A percentile compares a stretch with the other conserved stretches of the same genome.
Evolutionary conservation across 2,113 vertebrate genomes (phyloP).

Genomic region (Agelaius phoeniceus): DNA sequence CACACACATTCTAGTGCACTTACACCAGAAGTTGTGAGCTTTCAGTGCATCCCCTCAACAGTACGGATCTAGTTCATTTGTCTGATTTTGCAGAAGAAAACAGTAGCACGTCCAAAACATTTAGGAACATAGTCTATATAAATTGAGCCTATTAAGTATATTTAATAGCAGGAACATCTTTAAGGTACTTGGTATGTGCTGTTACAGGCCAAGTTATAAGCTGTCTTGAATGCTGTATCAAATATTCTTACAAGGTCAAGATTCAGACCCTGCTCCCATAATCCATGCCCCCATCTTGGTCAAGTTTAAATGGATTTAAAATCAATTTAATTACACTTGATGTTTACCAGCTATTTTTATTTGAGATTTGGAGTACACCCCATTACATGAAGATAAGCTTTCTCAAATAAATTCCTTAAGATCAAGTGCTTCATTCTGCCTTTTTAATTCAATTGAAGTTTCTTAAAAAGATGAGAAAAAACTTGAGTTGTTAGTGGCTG

Average conservation of each 20-base stretch:
- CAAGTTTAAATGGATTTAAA: conserved; percentile 53
- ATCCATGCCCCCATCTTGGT: neutral
- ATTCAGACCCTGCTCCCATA: neutral
- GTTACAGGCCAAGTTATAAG: neutral
- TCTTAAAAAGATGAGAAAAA: neutral
- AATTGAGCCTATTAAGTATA: neutral
- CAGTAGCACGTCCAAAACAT: neutral
- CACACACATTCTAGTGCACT: neutral
- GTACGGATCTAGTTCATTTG: neutral
- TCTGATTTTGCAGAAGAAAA: neutral
- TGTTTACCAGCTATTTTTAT: conserved; percentile 57
- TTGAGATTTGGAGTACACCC: conserved; percentile 2
- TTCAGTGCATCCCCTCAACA: neutral
- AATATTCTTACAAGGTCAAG: conserved; percentile 11
- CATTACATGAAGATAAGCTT: neutral
- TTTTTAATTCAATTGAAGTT: conserved; percentile 2
- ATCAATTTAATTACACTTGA: conserved; percentile 57
- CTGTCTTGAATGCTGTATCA: neutral
- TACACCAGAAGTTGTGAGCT: neutral
- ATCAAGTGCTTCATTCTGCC: neutral
- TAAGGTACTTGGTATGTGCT: neutral
- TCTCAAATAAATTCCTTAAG: conserved; percentile 39
- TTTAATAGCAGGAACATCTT: neutral
- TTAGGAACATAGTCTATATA: neutral
- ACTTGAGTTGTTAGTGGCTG: neutral